phyloP scores from a whole-genome alignment of 2,797 vertebrate genomes.

The Hylomyscus alleni region DNA sequence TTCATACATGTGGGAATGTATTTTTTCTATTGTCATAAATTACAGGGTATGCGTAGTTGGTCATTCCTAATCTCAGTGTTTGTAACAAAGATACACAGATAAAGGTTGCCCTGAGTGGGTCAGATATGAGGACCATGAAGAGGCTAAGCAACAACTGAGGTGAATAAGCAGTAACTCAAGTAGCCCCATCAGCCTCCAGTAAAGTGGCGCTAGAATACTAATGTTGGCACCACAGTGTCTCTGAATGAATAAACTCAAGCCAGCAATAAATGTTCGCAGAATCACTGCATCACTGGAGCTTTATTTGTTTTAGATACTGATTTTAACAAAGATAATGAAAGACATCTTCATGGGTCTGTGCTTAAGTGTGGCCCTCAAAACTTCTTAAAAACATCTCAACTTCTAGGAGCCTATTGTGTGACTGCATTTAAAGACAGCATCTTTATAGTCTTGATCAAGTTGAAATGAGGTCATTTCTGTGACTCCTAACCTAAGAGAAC shows the following conservation, averaged over 20 bases:
- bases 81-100: fast-evolving
- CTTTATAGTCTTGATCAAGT: background rate
- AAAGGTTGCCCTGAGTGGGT: fast-evolving
- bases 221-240: no score
- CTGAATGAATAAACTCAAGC: background rate
- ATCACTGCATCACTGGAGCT: background rate
- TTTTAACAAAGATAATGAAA: background rate
- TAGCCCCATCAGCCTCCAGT: no score
- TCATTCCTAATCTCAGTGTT: fast-evolving
- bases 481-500: no score
- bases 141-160: fast-evolving
- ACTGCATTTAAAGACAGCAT: background rate
- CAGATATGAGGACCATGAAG: background rate
- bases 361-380: background rate
- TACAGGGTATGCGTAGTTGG: fast-evolving
- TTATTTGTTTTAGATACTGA: background rate
- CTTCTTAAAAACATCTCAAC: background rate
- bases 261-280: background rate
- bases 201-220: background rate
- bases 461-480: background rate
- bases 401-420: no score
- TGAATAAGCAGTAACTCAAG: background rate
- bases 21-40: background rate
- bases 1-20: background rate
- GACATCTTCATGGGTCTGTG: no score